Evolutionary conservation across 2,888 invertebrate species (phyloP).

Genomic region (Prenolepis imparis): DNA sequence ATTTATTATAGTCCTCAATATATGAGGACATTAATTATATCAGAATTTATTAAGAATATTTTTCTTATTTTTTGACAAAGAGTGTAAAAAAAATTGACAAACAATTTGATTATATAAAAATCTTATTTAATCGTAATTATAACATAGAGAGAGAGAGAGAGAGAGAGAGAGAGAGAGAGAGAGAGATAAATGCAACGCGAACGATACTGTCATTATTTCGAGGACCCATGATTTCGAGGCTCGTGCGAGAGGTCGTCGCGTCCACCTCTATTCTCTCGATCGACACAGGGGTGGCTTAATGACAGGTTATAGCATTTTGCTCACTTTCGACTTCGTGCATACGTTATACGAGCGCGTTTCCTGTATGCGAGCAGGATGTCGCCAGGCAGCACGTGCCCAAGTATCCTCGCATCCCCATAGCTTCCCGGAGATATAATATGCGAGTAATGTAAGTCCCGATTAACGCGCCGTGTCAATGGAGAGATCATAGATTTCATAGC

Average conservation of each 20-base stretch:
- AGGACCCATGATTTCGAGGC: slow-evolving; percentile 80
- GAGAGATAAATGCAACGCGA: slow-evolving; percentile 2
- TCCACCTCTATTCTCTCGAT: slow-evolving; percentile 53
- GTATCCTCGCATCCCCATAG: slow-evolving; percentile 75
- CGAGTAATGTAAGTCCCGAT: slow-evolving; percentile 63
- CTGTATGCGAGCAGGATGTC: slow-evolving; percentile 51
- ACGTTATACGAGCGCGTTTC: slow-evolving; percentile 36
- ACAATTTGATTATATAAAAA: background rate
- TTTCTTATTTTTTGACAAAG: background rate
- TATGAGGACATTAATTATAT: background rate
- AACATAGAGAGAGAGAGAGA: no score
- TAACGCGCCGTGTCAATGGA: slow-evolving; percentile 52
- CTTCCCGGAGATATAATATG: slow-evolving; percentile 57
- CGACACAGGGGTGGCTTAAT: slow-evolving; percentile 81
- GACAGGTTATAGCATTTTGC: slow-evolving; percentile 83
- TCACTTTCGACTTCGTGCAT: slow-evolving; percentile 70
- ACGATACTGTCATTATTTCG: slow-evolving; percentile 68
- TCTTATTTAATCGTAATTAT: background rate
- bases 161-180: no score
- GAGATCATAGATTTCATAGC: slow-evolving; percentile 25
- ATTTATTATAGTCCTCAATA: background rate
- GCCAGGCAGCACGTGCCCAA: slow-evolving; percentile 75
- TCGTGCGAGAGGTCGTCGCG: slow-evolving; percentile 58
- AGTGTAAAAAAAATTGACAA: background rate
- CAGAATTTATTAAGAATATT: slow-evolving; percentile 4